phyloP scores from a whole-genome alignment of 2,113 vertebrate genomes.

The Brachyhypopomus gauderio region DNA sequence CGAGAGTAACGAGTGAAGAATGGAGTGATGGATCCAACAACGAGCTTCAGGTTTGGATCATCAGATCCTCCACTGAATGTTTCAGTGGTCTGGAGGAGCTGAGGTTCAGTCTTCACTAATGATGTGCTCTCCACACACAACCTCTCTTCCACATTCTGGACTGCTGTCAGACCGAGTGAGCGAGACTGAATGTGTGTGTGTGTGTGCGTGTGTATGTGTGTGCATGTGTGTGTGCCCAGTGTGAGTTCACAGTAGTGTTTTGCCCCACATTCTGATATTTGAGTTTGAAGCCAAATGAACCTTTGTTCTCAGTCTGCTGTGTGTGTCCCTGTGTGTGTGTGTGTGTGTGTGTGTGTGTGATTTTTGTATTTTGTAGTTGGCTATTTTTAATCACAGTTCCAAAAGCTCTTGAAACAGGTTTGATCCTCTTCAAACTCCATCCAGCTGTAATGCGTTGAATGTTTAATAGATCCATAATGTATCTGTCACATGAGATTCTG shows the following conservation, averaged over 20 bases:
- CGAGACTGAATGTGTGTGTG: not conserved
- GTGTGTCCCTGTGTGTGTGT: constrained; percentile 11
- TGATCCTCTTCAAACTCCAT: no score
- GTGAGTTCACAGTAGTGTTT: no score
- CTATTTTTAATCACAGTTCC: no score
- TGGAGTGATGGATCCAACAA: not conserved
- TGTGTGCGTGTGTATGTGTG: not conserved
- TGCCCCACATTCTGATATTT: no score
- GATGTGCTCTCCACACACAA: not conserved
- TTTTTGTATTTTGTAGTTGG: not conserved
- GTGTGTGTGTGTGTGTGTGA: not conserved
- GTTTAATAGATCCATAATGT: constrained; percentile 34
- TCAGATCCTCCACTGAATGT: not conserved
- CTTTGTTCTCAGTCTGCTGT: not conserved
- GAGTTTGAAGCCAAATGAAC: no score
- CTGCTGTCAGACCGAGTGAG: not conserved
- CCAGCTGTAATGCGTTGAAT: no score
- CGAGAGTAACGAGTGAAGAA: not conserved
- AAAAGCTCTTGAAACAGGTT: no score
- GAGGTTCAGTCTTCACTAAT: not conserved
- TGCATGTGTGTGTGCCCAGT: not conserved
- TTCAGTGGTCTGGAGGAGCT: not conserved
- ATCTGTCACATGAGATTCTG: not conserved
- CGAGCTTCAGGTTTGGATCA: not conserved
- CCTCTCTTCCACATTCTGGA: not conserved